phyloP scores from a whole-genome alignment of 2,888 invertebrate species.

The Chironomus riparius region DNA sequence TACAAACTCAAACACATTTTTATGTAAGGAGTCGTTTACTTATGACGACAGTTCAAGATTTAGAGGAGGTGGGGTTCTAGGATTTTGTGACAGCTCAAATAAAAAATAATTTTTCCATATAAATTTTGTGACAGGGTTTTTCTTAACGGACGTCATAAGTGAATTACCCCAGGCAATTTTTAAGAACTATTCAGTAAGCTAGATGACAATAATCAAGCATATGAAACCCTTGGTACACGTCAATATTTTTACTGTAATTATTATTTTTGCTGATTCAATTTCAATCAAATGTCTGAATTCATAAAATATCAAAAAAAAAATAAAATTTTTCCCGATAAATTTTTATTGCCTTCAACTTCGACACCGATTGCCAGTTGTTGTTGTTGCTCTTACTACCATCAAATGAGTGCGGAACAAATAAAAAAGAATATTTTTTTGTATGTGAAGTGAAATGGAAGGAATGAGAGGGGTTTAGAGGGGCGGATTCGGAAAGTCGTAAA shows the following conservation, averaged over 20 bases:
- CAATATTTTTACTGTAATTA: background rate
- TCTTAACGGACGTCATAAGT: no score
- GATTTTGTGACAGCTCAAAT: no score
- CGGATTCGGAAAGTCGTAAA: background rate
- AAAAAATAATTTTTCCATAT: no score
- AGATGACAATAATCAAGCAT: background rate
- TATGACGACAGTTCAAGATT: no score
- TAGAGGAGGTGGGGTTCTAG: no score
- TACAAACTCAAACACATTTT: no score
- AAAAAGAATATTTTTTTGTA: background rate
- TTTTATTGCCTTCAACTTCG: background rate
- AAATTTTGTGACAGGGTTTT: no score
- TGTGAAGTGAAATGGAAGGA: background rate
- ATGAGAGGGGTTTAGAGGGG: background rate
- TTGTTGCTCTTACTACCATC: background rate
- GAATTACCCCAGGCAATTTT: no score
- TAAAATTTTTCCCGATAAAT: background rate
- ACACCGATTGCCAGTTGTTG: background rate
- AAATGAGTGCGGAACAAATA: background rate
- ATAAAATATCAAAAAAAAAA: constrained; percentile 1
- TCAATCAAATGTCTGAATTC: constrained; percentile 9
- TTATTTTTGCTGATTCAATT: constrained; percentile 12
- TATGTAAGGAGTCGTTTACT: no score
- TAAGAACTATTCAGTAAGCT: no score
- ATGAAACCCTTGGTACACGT: background rate